Base-by-base conservation (phyloP, 2,113 vertebrate species). In the Xenus cinereus region DNA sequence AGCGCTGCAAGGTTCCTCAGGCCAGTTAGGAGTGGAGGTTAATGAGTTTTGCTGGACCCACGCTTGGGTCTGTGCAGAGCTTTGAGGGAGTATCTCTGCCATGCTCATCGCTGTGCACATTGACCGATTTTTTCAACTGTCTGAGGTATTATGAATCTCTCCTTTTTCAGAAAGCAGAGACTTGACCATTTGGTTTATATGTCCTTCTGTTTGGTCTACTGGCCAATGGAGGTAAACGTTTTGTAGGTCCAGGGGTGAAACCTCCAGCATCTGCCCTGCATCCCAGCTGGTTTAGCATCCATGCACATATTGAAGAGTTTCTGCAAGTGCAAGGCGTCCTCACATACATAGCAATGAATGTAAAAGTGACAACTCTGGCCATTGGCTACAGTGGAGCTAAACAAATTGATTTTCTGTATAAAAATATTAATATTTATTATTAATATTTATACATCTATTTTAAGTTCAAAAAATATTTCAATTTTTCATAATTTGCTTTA, bases 1-100 rank as follows among this genome's bases (percentile, higher is more conserved):
- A 73, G 59, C 22, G 16, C 35, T 86, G 59, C 33, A 30, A 53
- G 33, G 30, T 6, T 74, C 82, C 37, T 82, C 23, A 37, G 50
- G 23, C 30, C 43, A 59, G 18, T 51, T 57, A 37, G 0, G 2
- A 73, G 30, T 20, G 19, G 28, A 87, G 7, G 37, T 22, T 78
- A 16, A 57, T 12, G 8, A 63, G 54, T 7, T 23, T 33, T 28
- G 21, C 33, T 48, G 33, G 26, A 62, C 13, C 24, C 22, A 33
- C 0, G 3, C 28, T 33, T 0, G 0, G 5, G 19, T 53, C 7
- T 43, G 53, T 74, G n/a, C 22, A 41, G 37, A 51, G 10, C 57
- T 33, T 15, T 1, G 2, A 50, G 41, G 13, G 37, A 30, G 64
- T 46, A 6, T 74, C 26, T 68, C 26, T 46, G 4, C 27, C 1